phyloP scores from a whole-genome alignment of 2,797 vertebrate genomes.

The Lates japonicus region DNA sequence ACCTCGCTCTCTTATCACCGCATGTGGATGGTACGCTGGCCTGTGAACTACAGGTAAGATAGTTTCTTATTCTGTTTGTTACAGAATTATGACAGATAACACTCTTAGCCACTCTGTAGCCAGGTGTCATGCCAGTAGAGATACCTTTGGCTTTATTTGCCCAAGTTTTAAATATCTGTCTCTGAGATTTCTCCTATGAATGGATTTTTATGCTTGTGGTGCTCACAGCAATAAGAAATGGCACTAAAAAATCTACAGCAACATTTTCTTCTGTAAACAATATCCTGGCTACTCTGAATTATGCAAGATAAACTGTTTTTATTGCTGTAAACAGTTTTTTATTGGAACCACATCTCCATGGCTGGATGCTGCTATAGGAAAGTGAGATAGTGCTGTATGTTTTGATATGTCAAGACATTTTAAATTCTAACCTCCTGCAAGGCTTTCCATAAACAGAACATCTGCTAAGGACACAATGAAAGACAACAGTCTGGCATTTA shows the following conservation, averaged over 20 bases:
- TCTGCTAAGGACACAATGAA: background rate
- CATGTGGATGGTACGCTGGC: conserved; percentile 99
- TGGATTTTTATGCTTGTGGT: background rate
- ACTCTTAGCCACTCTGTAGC: background rate
- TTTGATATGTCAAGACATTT: conserved; percentile 2
- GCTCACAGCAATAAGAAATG: background rate
- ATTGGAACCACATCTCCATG: background rate
- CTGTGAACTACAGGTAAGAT: conserved; percentile 93
- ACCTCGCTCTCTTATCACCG: conserved; percentile 97
- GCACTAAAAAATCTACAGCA: background rate
- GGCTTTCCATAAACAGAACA: conserved; percentile 4
- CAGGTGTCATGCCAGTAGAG: background rate
- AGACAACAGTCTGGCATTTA: background rate
- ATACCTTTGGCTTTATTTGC: background rate
- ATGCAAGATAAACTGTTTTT: background rate
- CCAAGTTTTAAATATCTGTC: background rate
- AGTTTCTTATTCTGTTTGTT: background rate
- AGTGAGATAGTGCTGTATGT: conserved; percentile 2
- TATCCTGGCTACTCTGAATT: background rate
- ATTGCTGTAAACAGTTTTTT: background rate
- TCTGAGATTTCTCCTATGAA: conserved; percentile 1
- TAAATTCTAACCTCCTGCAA: background rate
- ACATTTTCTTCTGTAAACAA: background rate
- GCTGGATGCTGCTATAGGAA: background rate
- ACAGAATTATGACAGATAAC: background rate